Evolutionary conservation across 2,113 vertebrate species (phyloP), one percentile per base, ranked within the genome.

Genomic region (Cygnus atratus): DNA sequence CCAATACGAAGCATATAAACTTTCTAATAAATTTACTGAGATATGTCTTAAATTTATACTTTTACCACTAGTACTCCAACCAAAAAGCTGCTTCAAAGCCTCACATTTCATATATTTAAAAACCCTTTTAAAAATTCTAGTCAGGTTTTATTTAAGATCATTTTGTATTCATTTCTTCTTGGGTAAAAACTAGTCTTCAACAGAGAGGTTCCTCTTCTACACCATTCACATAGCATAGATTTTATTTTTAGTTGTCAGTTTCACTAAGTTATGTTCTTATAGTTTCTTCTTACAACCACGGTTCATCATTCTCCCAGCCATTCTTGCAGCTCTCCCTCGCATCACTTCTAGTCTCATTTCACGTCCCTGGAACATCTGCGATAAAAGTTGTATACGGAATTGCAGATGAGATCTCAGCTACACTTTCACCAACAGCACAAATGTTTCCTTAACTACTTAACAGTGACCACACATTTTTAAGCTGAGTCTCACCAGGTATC

Each of bases 301-400:
- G 78, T 48, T 72, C 31, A 78, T 67, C 41, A 63, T 55, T 52
- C 25, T 78, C 48, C 33, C 46, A 55, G 31, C 7, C 16, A 50
- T 78, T 75, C 37, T 50, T 62, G 18, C 22, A 89, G 61, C 26
- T 84, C 35, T 75, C 66, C 82, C 84, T 33, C 68, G 21, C n/a
- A 46, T 25, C 20, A 22, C 19, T 52, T 57, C 61, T 24, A 55
- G 17, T 55, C 41, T 67, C 52, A 86, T 6, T 37, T n/a, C 24
- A 9, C 0, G 3, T 55, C 31, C 83, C 75, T 43, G 39, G 31
- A 57, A 48, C 13, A n/a, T 0, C 7, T 1, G 11, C 84, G 63
- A 37, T 3, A 37, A 3, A 50, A 87, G 16, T 2, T 50, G 33
- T 3, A 61, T 14, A 43, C 2, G 4, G 2, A 31, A 81, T 62